Conservation (phyloP, 2,888 invertebrate species). For the Xanthorhoe designata region DNA sequence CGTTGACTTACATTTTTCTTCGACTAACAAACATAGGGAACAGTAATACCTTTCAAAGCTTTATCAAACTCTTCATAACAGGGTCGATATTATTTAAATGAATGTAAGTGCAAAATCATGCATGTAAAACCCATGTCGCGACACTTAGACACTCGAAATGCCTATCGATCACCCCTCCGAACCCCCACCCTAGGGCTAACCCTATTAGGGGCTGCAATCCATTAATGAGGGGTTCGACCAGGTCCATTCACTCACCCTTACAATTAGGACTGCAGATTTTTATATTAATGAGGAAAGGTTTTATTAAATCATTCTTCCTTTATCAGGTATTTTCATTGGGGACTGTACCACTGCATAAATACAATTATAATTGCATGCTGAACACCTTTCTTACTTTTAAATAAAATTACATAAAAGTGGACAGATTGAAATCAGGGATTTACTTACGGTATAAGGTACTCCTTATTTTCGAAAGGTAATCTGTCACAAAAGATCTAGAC, state of each 20-base stretch:
- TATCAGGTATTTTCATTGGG: too few relatives aligned
- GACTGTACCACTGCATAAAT: background rate
- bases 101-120: slow-evolving; percentile 1
- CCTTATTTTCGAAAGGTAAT: slow-evolving; percentile 54
- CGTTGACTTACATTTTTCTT: too few relatives aligned
- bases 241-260: slow-evolving; percentile 30
- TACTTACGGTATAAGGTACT: slow-evolving; percentile 33
- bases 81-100: background rate
- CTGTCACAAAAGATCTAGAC: slow-evolving; percentile 66
- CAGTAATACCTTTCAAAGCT: background rate
- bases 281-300: background rate
- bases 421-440: background rate
- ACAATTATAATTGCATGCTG: background rate
- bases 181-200: slow-evolving; percentile 52
- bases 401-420: background rate
- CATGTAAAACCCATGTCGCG: slow-evolving; percentile 26
- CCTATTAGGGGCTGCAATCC: slow-evolving; percentile 50
- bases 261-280: slow-evolving; percentile 9
- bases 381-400: background rate
- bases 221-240: slow-evolving; percentile 46
- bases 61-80: background rate
- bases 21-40: too few relatives aligned
- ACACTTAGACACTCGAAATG: slow-evolving; percentile 40
- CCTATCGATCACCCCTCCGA: slow-evolving; percentile 55
- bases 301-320: background rate